These are phyloP conservation scores for Triops longicaudatus DNA, from an alignment of 1,140 invertebrate species.

Conservation along the genomic window DNA sequence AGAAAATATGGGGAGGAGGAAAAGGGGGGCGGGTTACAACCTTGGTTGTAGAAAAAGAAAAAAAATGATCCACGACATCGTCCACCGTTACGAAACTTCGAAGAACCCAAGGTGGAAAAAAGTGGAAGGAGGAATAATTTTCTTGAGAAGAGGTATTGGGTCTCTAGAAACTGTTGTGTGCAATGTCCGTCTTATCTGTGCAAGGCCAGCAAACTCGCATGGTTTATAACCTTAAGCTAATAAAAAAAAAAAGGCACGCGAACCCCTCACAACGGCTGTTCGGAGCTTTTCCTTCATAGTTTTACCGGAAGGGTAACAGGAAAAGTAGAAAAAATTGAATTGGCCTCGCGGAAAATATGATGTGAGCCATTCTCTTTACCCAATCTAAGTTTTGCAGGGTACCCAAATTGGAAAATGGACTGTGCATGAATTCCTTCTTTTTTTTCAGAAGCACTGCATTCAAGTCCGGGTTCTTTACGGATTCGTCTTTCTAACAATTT, in stretches of 20 bases:
- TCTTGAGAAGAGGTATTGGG: background rate
- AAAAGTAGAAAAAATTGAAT: background rate
- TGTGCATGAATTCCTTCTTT: background rate
- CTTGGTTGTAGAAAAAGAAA: background rate
- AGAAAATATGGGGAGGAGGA: background rate
- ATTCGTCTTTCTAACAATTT: no score
- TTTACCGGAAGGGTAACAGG: background rate
- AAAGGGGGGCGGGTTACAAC: background rate
- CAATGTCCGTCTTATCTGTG: conserved; percentile 11
- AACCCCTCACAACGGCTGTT: background rate
- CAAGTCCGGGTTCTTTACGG: no score
- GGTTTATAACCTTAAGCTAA: conserved; percentile 8
- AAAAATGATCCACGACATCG: background rate
- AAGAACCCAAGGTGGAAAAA: background rate
- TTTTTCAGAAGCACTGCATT: no score
- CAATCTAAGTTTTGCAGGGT: conserved; percentile 9
- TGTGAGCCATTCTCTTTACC: background rate
- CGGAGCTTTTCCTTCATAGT: background rate
- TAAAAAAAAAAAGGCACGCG: conserved; percentile 12
- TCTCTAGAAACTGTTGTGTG: background rate
- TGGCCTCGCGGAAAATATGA: conserved; percentile 2
- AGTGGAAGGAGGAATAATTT: background rate
- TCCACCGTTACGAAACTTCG: background rate
- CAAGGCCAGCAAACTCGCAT: conserved; percentile 14
- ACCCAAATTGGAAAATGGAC: background rate